Percentiles rank a stretch among this genome's conserved stretches.
phyloP scores from a whole-genome alignment of 1,140 invertebrate species.

The Atta cephalotes region DNA sequence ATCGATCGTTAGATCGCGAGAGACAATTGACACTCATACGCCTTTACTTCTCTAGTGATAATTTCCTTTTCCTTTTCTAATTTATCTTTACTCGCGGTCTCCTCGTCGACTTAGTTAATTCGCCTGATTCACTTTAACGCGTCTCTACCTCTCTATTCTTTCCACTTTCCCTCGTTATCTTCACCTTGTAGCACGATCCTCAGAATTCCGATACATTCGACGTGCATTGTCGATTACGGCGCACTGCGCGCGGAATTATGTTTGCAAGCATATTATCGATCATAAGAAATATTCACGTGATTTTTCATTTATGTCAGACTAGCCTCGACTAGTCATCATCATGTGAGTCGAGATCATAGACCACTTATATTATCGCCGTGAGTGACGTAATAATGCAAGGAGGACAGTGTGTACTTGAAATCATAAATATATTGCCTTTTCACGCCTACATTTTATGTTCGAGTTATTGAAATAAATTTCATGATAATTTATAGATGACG shows the following conservation, averaged over 20 bases:
- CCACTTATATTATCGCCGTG: background rate
- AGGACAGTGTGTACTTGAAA: background rate
- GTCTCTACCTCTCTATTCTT: background rate
- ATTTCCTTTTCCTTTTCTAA: background rate
- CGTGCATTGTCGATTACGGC: constrained; percentile 57
- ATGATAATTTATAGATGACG: background rate
- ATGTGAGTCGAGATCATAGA: constrained; percentile 12
- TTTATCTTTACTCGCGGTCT: background rate
- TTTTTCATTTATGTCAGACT: background rate
- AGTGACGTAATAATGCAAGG: constrained; percentile 10
- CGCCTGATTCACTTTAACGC: background rate
- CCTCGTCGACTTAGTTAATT: background rate
- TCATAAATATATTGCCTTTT: background rate
- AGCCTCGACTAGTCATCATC: constrained; percentile 4
- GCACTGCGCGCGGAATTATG: background rate
- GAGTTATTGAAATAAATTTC: background rate
- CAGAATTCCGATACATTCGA: constrained; percentile 57
- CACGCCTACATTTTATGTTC: constrained; percentile 1
- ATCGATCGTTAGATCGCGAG: background rate
- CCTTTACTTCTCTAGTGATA: background rate
- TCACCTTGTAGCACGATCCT: constrained; percentile 26
- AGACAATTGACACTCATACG: background rate
- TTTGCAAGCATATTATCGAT: background rate
- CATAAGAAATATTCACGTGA: background rate
- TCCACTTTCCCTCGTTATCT: constrained; percentile 10